A percentile compares a stretch with the other conserved stretches of the same genome.
Evolutionary conservation across 2,113 vertebrate genomes (phyloP).

Genomic region (Theristicus caerulescens): DNA sequence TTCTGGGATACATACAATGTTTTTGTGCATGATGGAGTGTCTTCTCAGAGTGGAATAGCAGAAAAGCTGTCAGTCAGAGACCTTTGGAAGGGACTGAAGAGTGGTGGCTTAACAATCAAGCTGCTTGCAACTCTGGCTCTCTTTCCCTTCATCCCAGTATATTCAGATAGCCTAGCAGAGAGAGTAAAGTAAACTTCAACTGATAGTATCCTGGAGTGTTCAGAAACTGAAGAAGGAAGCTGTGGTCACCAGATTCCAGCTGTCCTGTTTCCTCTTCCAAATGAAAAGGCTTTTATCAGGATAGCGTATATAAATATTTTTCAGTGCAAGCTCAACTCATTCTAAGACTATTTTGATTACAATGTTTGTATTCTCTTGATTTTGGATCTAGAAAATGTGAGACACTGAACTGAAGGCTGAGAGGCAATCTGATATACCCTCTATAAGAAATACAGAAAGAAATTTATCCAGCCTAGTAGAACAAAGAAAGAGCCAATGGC

Average conservation of each 20-base stretch:
- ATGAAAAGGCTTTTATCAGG: slow-evolving; percentile 8
- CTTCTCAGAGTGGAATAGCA: not conserved
- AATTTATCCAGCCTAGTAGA: not conserved
- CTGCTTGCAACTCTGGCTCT: not conserved
- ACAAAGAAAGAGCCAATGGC: not conserved
- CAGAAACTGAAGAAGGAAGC: not conserved
- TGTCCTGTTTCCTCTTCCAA: slow-evolving; percentile 4
- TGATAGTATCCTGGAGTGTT: not conserved
- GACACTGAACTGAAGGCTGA: not conserved
- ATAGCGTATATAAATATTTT: not conserved
- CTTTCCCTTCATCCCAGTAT: not conserved
- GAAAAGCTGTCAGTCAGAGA: not conserved
- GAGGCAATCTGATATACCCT: not conserved
- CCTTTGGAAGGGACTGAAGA: not conserved
- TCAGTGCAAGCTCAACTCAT: not conserved
- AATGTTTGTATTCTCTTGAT: not conserved
- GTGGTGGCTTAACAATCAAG: not conserved
- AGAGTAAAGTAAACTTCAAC: not conserved
- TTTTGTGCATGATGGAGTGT: not conserved
- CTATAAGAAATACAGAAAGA: not conserved
- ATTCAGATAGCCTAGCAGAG: not conserved
- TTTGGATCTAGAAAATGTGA: not conserved
- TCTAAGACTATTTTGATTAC: not conserved
- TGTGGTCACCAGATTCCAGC: not conserved
- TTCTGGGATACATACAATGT: not conserved